phyloP scores from a whole-genome alignment of 2,113 vertebrate genomes.

The Salminus brasiliensis region DNA sequence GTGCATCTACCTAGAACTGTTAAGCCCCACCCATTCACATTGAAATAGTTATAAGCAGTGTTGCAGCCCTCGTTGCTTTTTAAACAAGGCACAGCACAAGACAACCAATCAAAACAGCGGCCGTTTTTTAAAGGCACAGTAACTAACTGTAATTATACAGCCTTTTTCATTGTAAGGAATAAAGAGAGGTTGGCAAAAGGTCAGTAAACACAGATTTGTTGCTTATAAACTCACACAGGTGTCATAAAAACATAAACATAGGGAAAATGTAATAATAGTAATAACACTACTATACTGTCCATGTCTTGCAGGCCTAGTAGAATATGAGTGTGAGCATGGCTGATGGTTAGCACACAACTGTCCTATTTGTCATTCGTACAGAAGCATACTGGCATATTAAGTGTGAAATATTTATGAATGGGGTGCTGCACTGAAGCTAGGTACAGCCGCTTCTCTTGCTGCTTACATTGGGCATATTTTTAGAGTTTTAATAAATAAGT shows the following conservation, averaged over 20 bases:
- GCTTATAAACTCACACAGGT: no score
- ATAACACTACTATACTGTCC: no score
- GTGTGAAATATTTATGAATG: background rate
- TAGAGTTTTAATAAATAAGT: constrained; percentile 24
- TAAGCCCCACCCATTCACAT: background rate
- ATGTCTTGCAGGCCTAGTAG: background rate
- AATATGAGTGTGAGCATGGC: background rate
- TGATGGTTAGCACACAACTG: background rate
- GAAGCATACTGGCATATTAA: background rate
- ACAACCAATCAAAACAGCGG: no score
- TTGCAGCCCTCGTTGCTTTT: background rate
- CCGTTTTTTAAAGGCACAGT: no score
- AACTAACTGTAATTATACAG: no score
- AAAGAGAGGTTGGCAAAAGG: no score
- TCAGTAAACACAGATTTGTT: no score
- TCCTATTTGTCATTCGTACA: background rate
- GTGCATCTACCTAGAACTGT: background rate
- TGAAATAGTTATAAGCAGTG: background rate
- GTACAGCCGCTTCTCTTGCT: background rate
- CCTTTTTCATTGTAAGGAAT: no score
- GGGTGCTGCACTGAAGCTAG: background rate
- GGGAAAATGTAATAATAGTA: background rate
- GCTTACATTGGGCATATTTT: constrained; percentile 9
- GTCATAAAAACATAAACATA: no score
- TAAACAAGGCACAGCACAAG: no score